These are phyloP conservation scores for Chrysotoxum bicinctum DNA, from an alignment of 2,888 invertebrate genomes.

Conservation along the genomic window DNA sequence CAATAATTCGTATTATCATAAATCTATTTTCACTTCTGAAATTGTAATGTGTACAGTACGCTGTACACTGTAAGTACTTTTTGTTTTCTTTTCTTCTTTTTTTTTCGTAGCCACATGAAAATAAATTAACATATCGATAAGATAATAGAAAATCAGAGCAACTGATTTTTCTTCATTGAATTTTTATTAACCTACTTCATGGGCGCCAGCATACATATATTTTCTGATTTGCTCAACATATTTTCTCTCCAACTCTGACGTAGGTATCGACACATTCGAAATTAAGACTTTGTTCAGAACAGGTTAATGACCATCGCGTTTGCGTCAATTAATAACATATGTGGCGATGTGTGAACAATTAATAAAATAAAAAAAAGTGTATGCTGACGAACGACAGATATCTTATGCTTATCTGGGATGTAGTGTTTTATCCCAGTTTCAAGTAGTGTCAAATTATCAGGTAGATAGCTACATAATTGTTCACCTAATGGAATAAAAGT, in stretches of 20 bases:
- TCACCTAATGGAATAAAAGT: neutral
- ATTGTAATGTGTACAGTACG: neutral
- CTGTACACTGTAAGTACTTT: neutral
- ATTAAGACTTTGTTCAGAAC: neutral
- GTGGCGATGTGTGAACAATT: neutral
- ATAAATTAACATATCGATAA: constrained; percentile 14
- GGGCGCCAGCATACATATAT: constrained; percentile 1
- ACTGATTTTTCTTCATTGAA: neutral
- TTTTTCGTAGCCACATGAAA: neutral
- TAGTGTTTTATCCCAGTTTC: neutral
- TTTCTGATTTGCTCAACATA: neutral
- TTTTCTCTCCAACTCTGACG: neutral
- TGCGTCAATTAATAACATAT: neutral
- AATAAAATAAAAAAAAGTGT: neutral
- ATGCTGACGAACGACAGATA: neutral
- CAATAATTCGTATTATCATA: neutral
- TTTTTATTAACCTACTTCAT: constrained; percentile 5
- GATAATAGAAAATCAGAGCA: constrained; percentile 1
- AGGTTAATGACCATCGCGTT: constrained; percentile 8
- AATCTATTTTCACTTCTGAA: neutral
- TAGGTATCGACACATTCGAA: neutral
- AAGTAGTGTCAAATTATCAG: neutral
- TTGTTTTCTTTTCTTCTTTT: neutral
- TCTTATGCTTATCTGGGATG: neutral
- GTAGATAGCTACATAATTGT: neutral